phyloP scores from a whole-genome alignment of 2,113 vertebrate genomes.

The Phylloscopus whistleri region DNA sequence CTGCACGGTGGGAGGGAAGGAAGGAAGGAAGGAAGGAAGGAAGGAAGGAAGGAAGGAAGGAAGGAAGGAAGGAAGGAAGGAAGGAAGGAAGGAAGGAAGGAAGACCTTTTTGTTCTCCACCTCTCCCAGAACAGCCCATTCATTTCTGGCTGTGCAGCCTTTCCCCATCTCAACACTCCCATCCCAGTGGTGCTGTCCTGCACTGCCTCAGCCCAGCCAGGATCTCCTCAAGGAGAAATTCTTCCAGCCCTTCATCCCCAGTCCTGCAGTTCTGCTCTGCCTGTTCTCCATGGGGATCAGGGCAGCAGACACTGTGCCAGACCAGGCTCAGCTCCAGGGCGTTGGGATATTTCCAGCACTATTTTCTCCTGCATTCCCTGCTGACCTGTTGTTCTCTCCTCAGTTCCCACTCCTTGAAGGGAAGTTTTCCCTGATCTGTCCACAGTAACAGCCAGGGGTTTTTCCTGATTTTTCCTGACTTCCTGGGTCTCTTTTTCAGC shows the following conservation, averaged over 20 bases:
- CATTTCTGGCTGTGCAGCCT: not conserved
- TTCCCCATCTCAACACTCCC: not conserved
- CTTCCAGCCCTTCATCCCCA: not conserved
- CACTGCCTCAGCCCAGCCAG: not conserved
- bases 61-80: not conserved
- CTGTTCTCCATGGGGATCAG: not conserved
- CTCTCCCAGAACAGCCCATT: not conserved
- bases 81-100: not conserved
- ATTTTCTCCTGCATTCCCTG: not conserved
- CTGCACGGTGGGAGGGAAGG: not conserved
- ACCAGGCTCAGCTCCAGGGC: not conserved
- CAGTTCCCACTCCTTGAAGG: accelerated
- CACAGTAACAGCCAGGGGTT: not conserved
- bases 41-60: too few species aligned
- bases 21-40: not conserved
- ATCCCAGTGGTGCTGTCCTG: accelerated
- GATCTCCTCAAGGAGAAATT: not conserved
- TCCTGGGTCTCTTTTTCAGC: too few species aligned
- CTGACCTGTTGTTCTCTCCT: not conserved
- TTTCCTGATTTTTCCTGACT: not conserved
- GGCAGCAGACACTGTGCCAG: accelerated
- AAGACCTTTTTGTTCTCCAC: accelerated
- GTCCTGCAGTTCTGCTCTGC: accelerated
- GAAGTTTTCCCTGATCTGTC: not conserved
- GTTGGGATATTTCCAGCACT: not conserved